Conservation (phyloP, 2,888 invertebrate genomes). For the Athetis lepigone region DNA sequence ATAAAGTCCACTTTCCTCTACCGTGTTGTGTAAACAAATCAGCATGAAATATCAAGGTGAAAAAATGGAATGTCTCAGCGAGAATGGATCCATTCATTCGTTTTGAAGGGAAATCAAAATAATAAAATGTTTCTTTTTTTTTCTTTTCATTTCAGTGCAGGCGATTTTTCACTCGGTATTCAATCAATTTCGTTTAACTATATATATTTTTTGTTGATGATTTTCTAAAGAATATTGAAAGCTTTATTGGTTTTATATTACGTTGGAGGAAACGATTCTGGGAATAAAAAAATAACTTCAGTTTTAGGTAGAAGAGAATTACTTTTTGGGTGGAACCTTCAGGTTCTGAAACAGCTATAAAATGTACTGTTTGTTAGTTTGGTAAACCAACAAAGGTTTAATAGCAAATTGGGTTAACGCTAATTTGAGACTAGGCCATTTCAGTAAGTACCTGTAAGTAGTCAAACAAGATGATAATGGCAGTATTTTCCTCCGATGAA, state of each 20-base stretch:
- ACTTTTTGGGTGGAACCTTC: background rate
- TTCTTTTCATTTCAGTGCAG: slow-evolving; percentile 54
- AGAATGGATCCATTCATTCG: slow-evolving; percentile 69
- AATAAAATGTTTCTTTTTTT: slow-evolving; percentile 57
- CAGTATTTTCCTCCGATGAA: no score
- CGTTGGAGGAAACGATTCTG: slow-evolving; percentile 10
- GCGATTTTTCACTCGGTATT: slow-evolving; percentile 58
- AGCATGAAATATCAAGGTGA: slow-evolving; percentile 63
- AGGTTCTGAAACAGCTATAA: background rate
- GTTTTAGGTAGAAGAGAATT: background rate
- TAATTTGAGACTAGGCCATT: background rate
- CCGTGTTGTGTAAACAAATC: slow-evolving; percentile 52
- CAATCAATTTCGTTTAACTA: slow-evolving; percentile 50
- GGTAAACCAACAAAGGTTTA: background rate
- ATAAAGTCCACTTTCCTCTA: slow-evolving; percentile 56
- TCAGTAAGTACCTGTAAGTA: no score
- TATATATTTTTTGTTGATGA: slow-evolving; percentile 34
- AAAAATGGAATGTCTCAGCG: slow-evolving; percentile 69
- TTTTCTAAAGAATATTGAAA: slow-evolving; percentile 40
- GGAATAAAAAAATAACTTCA: background rate
- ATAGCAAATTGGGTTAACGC: slow-evolving; percentile 12
- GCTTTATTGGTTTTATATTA: slow-evolving; percentile 16
- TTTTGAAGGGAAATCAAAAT: slow-evolving; percentile 67
- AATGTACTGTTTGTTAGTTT: background rate
- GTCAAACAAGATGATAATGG: no score